Conservation (phyloP, 2,888 invertebrate genomes). For the Criorhina ranunculi region DNA sequence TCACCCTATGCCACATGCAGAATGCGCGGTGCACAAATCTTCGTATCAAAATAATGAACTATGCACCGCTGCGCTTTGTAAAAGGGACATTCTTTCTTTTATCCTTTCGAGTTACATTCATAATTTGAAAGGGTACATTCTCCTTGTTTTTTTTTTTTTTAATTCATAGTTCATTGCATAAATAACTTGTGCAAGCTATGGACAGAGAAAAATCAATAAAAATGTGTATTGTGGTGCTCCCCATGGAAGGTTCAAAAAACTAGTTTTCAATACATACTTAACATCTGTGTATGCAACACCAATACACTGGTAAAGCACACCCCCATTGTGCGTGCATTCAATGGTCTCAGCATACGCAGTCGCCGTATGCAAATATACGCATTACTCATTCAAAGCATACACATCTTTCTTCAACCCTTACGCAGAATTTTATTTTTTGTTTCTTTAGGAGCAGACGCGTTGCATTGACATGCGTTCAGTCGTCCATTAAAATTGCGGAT, state of each 20-base stretch:
- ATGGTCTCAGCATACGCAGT: constrained; percentile 70
- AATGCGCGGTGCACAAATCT: constrained; percentile 34
- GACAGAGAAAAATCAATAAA: constrained; percentile 68
- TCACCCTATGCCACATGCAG: constrained; percentile 41
- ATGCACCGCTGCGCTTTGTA: constrained; percentile 62
- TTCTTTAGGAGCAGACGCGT: constrained; percentile 67
- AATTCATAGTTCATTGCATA: constrained; percentile 47
- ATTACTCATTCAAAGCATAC: constrained; percentile 43
- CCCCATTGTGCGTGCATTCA: constrained; percentile 74
- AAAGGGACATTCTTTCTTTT: constrained; percentile 36
- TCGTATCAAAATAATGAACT: constrained; percentile 16
- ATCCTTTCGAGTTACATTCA: background rate
- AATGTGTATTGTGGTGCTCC: constrained; percentile 63
- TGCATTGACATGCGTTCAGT: constrained; percentile 74
- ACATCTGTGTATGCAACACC: constrained; percentile 53
- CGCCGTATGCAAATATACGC: constrained; percentile 75
- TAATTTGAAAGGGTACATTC: constrained; percentile 54
- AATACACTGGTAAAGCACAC: constrained; percentile 57
- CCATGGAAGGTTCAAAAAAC: constrained; percentile 50
- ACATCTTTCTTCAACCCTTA: constrained; percentile 64
- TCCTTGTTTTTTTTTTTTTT: constrained; percentile 36
- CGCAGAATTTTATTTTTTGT: constrained; percentile 43
- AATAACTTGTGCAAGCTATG: constrained; percentile 59
- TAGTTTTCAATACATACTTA: constrained; percentile 63
- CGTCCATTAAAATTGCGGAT: constrained; percentile 59